A percentile compares a stretch with the other conserved stretches of the same genome.
These are phyloP conservation scores for Coboldia fuscipes DNA, from an alignment of 1,140 invertebrate genomes.

Conservation along the genomic window DNA sequence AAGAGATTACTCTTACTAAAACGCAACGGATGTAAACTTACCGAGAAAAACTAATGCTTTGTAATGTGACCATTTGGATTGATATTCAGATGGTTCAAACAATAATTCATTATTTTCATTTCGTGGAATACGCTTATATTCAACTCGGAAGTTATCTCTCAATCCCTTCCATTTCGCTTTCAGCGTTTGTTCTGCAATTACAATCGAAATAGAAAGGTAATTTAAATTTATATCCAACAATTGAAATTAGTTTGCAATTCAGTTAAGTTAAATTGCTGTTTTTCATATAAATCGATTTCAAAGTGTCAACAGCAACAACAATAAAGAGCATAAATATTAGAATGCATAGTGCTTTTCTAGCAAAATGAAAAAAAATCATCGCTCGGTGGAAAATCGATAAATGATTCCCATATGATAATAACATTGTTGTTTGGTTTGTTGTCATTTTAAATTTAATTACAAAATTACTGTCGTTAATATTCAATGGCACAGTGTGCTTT, in stretches of 20 bases:
- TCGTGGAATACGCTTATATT: conserved; percentile 19
- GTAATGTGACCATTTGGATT: conserved; percentile 21
- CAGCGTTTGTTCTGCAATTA: conserved; percentile 5
- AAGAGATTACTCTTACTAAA: conserved; percentile 1
- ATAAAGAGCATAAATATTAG: background rate
- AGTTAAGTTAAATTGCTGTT: background rate
- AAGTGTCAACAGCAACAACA: background rate
- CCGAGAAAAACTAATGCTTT: conserved; percentile 18
- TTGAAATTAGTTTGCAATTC: background rate
- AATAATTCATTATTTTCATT: conserved; percentile 17
- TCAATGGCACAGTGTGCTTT: no score
- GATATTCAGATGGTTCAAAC: conserved; percentile 16
- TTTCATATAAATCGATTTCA: background rate
- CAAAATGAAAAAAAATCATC: no score
- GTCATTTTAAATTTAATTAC: no score
- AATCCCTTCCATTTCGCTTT: conserved; percentile 23
- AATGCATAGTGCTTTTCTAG: no score
- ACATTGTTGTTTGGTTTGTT: no score
- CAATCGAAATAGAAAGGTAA: background rate
- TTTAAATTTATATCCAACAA: background rate
- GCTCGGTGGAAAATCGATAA: no score
- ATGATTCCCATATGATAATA: no score
- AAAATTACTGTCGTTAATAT: no score
- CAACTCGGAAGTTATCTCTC: conserved; percentile 20
- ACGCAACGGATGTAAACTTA: conserved; percentile 6